Conservation (phyloP, 2,888 invertebrate genomes). For the Nomada lathburiana region DNA sequence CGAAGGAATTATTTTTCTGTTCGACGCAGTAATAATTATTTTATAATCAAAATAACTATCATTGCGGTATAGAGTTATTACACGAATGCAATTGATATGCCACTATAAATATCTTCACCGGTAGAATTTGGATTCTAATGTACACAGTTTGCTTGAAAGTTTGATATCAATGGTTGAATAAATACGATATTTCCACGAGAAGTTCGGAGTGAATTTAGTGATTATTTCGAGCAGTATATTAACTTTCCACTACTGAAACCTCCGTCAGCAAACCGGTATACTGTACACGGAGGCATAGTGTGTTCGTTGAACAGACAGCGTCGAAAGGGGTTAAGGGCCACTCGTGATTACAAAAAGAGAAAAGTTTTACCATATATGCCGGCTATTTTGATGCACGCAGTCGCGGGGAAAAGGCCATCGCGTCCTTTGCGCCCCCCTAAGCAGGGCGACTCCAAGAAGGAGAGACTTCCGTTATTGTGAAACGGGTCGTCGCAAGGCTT, state of each 20-base stretch:
- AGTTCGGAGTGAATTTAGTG: background rate
- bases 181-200: background rate
- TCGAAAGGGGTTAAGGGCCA: constrained; percentile 47
- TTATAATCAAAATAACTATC: too few relatives aligned
- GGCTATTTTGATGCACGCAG: constrained; percentile 97
- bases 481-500: constrained; percentile 97
- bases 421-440: constrained; percentile 97
- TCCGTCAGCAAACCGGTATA: constrained; percentile 23
- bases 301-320: constrained; percentile 47
- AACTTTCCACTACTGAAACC: constrained; percentile 10
- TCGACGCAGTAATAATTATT: too few relatives aligned
- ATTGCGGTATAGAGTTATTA: too few relatives aligned
- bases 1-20: too few relatives aligned
- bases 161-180: background rate
- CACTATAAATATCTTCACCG: too few relatives aligned
- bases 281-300: constrained; percentile 31
- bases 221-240: constrained; percentile 25
- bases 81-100: too few relatives aligned
- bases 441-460: constrained; percentile 95
- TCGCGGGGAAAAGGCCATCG: constrained; percentile 97
- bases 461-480: constrained; percentile 94
- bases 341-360: constrained; percentile 50
- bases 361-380: constrained; percentile 92
- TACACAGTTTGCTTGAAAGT: background rate
- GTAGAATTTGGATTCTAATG: background rate